Evolutionary conservation across 2,888 invertebrate genomes (phyloP).

Genomic region (Acrocyrtus sp.): DNA sequence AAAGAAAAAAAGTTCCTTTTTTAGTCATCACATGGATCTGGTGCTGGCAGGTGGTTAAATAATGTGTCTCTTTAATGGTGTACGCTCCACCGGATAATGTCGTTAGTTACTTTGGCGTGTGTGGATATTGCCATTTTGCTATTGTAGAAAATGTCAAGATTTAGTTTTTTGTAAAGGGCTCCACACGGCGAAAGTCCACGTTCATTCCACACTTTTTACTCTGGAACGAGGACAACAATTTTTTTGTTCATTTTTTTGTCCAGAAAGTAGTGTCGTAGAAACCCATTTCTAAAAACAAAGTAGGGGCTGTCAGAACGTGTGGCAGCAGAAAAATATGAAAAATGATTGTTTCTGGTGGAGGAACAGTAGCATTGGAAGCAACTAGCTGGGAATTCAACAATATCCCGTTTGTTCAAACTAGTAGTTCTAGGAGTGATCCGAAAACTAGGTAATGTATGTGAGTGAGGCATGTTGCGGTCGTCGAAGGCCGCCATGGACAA

Average conservation of each 20-base stretch:
- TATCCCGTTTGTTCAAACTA: constrained; percentile 14
- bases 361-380: not conserved
- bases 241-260: too few species aligned
- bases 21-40: constrained; percentile 43
- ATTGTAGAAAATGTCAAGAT: constrained; percentile 25
- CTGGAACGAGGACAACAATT: not conserved
- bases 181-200: not conserved
- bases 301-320: not conserved
- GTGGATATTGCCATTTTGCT: not conserved
- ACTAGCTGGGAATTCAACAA: constrained; percentile 36
- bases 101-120: constrained; percentile 25
- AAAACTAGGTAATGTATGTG: constrained; percentile 61
- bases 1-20: constrained; percentile 18
- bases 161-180: not conserved
- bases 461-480: constrained; percentile 63
- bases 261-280: not conserved
- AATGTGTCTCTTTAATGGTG: constrained; percentile 52
- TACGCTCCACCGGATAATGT: constrained; percentile 45
- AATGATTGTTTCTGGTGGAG: too few species aligned
- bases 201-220: constrained; percentile 4
- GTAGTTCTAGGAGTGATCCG: constrained; percentile 45
- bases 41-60: constrained; percentile 54
- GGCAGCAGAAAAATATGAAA: constrained; percentile 40
- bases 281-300: not conserved
- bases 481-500: constrained; percentile 63